Base-by-base conservation (phyloP, 2,797 vertebrate species). In the Ceryle rudis region DNA sequence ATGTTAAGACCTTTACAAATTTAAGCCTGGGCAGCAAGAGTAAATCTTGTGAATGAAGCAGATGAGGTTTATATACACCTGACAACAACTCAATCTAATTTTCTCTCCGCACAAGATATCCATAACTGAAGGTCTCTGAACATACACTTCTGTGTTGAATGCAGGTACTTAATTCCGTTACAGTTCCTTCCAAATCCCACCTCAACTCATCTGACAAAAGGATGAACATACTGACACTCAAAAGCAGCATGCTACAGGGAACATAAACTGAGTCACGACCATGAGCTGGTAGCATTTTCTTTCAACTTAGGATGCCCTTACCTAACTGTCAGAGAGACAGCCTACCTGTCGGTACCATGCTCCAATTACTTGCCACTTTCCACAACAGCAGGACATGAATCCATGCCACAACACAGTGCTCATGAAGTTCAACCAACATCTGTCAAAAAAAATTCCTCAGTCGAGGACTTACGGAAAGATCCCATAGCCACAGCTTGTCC, bases 201-300 rank as follows among this genome's bases (percentile, higher is more conserved):
- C 6, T 5, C 55, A 86, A 6, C 28, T 67, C 11, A 2, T 17
- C 46, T 28, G 37, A 54, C 26, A 44, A 42, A 61, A 78, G 11
- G 21, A 54, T 26, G 29, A 86, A 10, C 21, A 8, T 2, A 61
- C 4, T 0, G 0, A 70, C 12, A 64, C 19, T 28, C 1, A 0
- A 35, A 29, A 72, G 42, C 72, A 62, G 16, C 6, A 12, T 11
- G 11, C 16, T n/a, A 37, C 13, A 60, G 10, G 29, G 4, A 65
- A 51, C 22, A 31, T 2, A 47, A 61, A n/a, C 14, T 3, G 16
- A 79, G 33, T 11, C 41, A 64, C 25, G 44, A 28, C 33, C 18
- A 46, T 41, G n/a, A 73, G 15, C 5, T 33, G 19, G 4, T 6
- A 79, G 14, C 3, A 0, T 23, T 57, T 55, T 16, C 58, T 29